Conservation (phyloP, 2,797 vertebrate genomes). For the Hoplostethus mediterraneus region DNA sequence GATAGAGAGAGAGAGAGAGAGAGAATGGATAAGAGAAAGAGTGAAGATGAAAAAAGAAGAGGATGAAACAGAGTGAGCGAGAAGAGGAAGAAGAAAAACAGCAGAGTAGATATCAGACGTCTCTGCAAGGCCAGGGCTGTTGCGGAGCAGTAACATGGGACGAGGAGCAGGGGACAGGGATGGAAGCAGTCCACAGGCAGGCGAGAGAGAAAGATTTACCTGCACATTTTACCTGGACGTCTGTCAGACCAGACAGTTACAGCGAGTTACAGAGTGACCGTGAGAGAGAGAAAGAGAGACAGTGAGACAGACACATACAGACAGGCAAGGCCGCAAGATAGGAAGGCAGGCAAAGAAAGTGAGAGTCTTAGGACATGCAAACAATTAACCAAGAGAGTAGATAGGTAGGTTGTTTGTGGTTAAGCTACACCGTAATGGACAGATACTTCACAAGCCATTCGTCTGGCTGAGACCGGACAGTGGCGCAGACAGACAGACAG, state of each 20-base stretch:
- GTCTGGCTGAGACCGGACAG: conserved; percentile 40
- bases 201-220: conserved; percentile 88
- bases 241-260: conserved; percentile 90
- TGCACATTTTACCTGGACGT: conserved; percentile 89
- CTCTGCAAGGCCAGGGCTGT: conserved; percentile 48
- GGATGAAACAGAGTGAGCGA: conserved; percentile 5
- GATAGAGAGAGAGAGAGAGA: conserved; percentile 5
- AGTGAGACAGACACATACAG: conserved; percentile 89
- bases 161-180: conserved; percentile 79
- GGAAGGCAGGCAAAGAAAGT: conserved; percentile 85
- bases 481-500: conserved; percentile 35
- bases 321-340: conserved; percentile 86
- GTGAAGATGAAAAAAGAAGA: conserved; percentile 16
- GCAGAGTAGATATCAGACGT: conserved; percentile 69
- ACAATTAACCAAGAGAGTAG: conserved; percentile 71
- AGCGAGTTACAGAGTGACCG: conserved; percentile 87
- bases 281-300: conserved; percentile 90
- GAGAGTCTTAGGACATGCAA: conserved; percentile 82
- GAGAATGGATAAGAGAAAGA: conserved; percentile 27
- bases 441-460: conserved; percentile 42
- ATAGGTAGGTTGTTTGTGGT: conserved; percentile 56
- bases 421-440: conserved; percentile 35
- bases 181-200: conserved; percentile 89
- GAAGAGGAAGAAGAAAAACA: conserved; percentile 47
- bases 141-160: conserved; percentile 79